Evolutionary conservation across 2,888 invertebrate genomes (phyloP).

Genomic region (Hermaeophaga mercurialis): DNA sequence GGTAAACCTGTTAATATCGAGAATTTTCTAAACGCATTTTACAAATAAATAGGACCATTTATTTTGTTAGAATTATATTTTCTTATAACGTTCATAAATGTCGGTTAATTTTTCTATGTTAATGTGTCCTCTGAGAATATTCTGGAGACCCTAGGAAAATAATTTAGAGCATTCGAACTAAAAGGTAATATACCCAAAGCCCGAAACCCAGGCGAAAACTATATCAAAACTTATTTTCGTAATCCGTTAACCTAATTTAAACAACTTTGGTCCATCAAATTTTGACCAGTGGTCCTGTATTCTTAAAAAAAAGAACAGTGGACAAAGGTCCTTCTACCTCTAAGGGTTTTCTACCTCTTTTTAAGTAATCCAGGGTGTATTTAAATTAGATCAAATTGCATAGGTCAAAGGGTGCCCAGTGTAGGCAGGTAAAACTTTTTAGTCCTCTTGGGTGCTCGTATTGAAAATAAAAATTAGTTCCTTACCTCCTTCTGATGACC

Average conservation of each 20-base stretch:
- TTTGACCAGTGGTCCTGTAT: constrained; percentile 42
- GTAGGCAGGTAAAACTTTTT: constrained; percentile 45
- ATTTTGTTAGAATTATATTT: too few species aligned
- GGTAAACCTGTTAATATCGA: too few species aligned
- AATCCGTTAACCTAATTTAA: constrained; percentile 35
- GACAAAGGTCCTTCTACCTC: constrained; percentile 37
- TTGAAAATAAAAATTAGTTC: constrained; percentile 27
- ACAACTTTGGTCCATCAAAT: constrained; percentile 44
- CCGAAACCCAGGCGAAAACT: background rate
- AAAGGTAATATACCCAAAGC: background rate
- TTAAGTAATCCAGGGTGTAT: constrained; percentile 44
- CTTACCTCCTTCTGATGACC: constrained; percentile 27
- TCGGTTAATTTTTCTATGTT: constrained; percentile 15
- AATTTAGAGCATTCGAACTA: constrained; percentile 12
- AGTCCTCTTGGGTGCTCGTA: constrained; percentile 5
- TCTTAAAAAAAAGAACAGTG: constrained; percentile 42
- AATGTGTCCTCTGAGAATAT: constrained; percentile 7
- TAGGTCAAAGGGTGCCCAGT: constrained; percentile 48
- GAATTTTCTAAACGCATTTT: too few species aligned
- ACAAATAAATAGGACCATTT: too few species aligned
- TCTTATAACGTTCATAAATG: constrained; percentile 15
- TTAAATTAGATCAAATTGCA: constrained; percentile 51
- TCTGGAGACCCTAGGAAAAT: constrained; percentile 17
- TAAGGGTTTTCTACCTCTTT: constrained; percentile 27
- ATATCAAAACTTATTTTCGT: constrained; percentile 28